Conservation (phyloP, 1,140 invertebrate genomes). For the Aphelinus atriplicis region DNA sequence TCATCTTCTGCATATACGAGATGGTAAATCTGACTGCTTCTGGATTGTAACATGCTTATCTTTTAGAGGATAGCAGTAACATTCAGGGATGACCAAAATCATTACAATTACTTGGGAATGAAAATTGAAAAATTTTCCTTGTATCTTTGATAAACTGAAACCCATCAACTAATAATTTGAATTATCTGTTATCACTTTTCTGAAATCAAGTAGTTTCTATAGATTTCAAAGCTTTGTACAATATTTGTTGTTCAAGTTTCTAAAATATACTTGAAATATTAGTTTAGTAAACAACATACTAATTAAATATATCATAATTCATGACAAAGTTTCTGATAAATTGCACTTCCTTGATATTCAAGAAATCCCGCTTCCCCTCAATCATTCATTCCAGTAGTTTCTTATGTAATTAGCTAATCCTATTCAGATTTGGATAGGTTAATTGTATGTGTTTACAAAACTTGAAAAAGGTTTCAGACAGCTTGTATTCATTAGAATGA, state of each 20-base stretch:
- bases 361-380: background rate
- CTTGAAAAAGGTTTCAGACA: background rate
- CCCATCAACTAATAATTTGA: slow-evolving; percentile 1
- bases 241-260: too few species aligned
- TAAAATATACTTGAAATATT: too few species aligned
- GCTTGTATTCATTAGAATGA: background rate
- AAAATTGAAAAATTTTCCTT: slow-evolving; percentile 11
- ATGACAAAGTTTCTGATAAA: too few species aligned
- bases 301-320: too few species aligned
- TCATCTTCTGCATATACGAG: slow-evolving; percentile 9
- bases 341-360: slow-evolving; percentile 2
- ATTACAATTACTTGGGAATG: slow-evolving; percentile 25
- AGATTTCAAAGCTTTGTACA: too few species aligned
- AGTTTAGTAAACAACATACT: too few species aligned
- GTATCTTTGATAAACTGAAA: background rate
- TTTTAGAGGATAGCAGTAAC: slow-evolving; percentile 45
- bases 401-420: too few species aligned
- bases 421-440: background rate
- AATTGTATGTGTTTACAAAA: slow-evolving; percentile 6
- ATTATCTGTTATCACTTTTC: slow-evolving; percentile 5
- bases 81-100: slow-evolving; percentile 49
- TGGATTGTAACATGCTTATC: slow-evolving; percentile 41
- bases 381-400: background rate
- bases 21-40: slow-evolving; percentile 16
- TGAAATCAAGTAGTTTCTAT: too few species aligned